Percentiles rank a stretch among this genome's conserved stretches.
phyloP scores from a whole-genome alignment of 2,797 vertebrate species.

The Cuniculus paca region DNA sequence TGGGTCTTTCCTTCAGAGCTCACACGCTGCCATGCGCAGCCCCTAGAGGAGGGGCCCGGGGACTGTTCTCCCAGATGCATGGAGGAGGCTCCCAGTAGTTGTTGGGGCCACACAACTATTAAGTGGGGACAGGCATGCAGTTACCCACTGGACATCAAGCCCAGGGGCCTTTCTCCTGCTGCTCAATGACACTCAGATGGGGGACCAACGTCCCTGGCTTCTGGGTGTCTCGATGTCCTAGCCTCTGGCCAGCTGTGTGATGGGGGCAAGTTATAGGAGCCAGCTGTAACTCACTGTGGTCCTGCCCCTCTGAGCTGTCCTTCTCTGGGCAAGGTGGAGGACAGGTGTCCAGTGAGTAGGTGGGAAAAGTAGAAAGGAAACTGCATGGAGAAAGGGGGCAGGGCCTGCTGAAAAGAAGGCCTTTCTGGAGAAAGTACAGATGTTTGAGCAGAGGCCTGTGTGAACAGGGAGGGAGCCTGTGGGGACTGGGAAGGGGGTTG shows the following conservation, averaged over 20 bases:
- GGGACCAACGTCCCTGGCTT: background rate
- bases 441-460: background rate
- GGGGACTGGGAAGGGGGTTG: background rate
- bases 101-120: background rate
- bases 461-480: background rate
- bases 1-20: background rate
- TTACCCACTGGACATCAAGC: background rate
- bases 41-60: background rate
- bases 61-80: background rate
- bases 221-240: background rate
- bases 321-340: background rate
- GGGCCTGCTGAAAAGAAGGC: background rate
- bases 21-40: background rate
- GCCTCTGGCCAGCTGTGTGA: background rate
- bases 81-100: background rate
- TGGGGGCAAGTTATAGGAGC: background rate
- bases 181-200: background rate
- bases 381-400: background rate
- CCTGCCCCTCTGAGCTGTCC: background rate
- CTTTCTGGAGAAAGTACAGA: background rate
- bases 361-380: background rate
- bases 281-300: background rate
- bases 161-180: background rate
- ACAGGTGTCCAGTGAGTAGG: rapidly evolving
- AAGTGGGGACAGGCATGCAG: background rate